Base-by-base conservation (phyloP, 2,113 vertebrate species). In the Anas platyrhynchos region DNA sequence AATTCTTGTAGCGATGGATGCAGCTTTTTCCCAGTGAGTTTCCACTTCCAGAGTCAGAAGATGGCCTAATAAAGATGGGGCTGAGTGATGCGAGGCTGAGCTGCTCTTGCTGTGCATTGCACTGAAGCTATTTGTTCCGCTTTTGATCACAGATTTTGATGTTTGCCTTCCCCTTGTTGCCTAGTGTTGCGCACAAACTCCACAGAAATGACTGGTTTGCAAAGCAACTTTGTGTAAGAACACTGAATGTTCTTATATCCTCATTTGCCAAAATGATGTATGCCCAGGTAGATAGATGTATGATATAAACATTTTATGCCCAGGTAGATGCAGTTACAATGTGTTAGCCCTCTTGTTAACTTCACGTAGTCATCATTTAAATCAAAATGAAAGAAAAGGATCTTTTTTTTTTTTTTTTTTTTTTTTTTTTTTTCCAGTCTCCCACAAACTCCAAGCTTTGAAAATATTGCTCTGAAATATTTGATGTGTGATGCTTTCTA, bases 181-280 rank as follows among this genome's bases (percentile, higher is more conserved):
- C 21, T 15, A 26, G 26, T 3, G 52, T 13, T n/a, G 56, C 29
- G 16, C 6, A 16, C 1, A 4, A 55, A 36, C 2, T 0, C 34
- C 25, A 7, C 46, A n/a, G 65, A 59, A 17, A 50, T 2, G 5
- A 21, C 25, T 25, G 29, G 16, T 63, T 67, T 59, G n/a, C 2
- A 6, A 22, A 18, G 5, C 14, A 16, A n/a, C 66, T 31, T 25
- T 0, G 1, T 68, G 20, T 23, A 36, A 2, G 4, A 9, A 6
- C 8, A 0, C 5, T 20, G 26, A 13, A 34, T 31, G 16, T 72
- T 94, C 34, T 52, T 29, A 23, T 13, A 8, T 22, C 43, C n/a
- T 18, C 7, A 1, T 12, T n/a, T 81, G 7, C 26, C 23, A 48
- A 10, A n/a, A 48, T 25, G 41, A 41, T 61, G 27, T 26, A 5